Evolutionary conservation across 2,888 invertebrate genomes (phyloP), one percentile per base, ranked within the genome.

Genomic region (Scotopteryx bipunctaria): DNA sequence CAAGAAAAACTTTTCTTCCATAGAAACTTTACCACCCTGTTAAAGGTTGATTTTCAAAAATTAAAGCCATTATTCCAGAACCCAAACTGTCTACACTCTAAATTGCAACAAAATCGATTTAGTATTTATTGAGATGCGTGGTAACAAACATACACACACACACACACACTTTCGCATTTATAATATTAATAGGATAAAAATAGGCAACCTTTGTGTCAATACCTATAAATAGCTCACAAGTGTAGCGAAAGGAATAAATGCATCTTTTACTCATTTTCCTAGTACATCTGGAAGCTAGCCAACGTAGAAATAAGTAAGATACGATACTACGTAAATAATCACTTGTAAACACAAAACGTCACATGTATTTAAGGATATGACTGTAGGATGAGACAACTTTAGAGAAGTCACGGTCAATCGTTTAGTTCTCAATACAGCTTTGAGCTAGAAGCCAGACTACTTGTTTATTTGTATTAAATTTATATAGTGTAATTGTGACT

Each of bases 331-430:
- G 19, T 17, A 29, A 33, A 41, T 48, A 25, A 21, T 31, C 11
- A 29, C 25, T 23, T 31, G 29, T 42, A 42, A 40, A 48, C 35
- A 31, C 5, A 11, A n/a, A n/a, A 13, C 35, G 47, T 43, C 32
- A 43, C 49, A 8, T 41, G 15, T 48, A 49, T 42, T 46, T 42
- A 32, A 19, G 41, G 29, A 43, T 5, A 38, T 48, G 42, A 47
- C 45, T 15, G 4, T 8, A 19, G 9, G 1, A 33, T 42, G 42
- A 42, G 36, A 36, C 37, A 51, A 38, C n/a, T 35, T 15, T 36
- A 27, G 16, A 35, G 31, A 40, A 2, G 19, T 2, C 25, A 29
- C 11, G 5, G 2, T 25, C 19, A 9, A 9, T 21, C 15, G 0
- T 15, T 35, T 36, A 52, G 46, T 52, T 19, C 36, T 17, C 13